Evolutionary conservation across 2,113 vertebrate species (phyloP), one percentile per base, ranked within the genome.

Genomic region (Hylia prasina): DNA sequence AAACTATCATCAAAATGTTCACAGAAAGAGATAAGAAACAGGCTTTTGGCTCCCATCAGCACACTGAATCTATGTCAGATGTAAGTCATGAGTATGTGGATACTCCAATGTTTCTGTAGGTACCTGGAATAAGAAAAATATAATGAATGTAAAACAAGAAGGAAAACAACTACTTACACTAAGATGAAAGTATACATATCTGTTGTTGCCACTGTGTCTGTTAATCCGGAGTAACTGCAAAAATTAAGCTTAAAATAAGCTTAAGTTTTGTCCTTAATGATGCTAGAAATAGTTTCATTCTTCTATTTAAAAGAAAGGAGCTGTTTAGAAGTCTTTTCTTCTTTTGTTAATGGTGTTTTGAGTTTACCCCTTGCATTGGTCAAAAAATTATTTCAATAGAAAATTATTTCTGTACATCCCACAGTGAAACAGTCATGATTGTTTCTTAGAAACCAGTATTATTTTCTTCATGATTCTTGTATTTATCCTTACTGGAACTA

Each of bases 321-420:
- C 1, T 35, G 6, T 18, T 50, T 24, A 44, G 3, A 4, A 3
- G 0, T 1, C 21, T 54, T 53, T 42, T 51, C 2, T 22, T 30
- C 7, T 65, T 86, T 50, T 61, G 1, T 21, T 44, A 72, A 27
- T 45, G 3, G 2, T 70, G 6, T 5, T 64, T 73, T 63, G 14
- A 57, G 7, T 45, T 78, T 60, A 47, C 28, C 22, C 48, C 37
- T 47, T 79, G 2, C 20, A 19, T 50, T 37, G 13, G 13, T 53
- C 28, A 64, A 11, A 71, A 66, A 40, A 83, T 25, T 61, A 39
- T 51, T 57, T 51, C 11, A 57, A 30, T 15, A 63, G 9, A 48
- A 88, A 87, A 58, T 40, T 58, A 20, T 10, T 80, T 71, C 30
- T 61, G 22, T 20, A 30, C 71, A 39, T 21, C 12, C 14, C 30